These are phyloP conservation scores for Conus betulinus DNA, from an alignment of 1,140 invertebrate species.

Conservation along the genomic window DNA sequence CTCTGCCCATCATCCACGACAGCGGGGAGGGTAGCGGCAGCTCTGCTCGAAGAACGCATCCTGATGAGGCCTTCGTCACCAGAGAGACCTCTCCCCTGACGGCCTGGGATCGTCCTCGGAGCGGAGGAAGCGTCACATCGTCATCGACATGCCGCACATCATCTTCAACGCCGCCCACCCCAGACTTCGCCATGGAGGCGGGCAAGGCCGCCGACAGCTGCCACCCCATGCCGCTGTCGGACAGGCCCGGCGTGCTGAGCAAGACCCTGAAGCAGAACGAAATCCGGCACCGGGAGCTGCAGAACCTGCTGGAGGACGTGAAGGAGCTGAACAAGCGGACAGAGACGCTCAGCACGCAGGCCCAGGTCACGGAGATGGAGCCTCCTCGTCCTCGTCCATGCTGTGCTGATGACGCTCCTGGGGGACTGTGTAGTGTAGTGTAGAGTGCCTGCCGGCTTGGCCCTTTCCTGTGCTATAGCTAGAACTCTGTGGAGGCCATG, in stretches of 20 bases:
- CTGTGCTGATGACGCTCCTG: background rate
- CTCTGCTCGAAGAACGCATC: background rate
- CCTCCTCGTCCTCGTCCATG: background rate
- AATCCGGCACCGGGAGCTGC: conserved; percentile 59
- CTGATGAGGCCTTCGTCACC: background rate
- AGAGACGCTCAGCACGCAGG: conserved; percentile 49
- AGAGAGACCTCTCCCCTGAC: background rate
- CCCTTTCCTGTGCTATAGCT: background rate
- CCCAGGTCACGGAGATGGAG: background rate
- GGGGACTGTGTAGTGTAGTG: background rate
- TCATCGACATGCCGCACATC: conserved; percentile 66
- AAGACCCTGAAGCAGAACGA: conserved; percentile 67
- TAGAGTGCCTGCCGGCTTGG: background rate
- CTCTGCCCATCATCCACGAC: conserved; percentile 1
- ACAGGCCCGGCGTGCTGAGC: conserved; percentile 28
- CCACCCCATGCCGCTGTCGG: background rate
- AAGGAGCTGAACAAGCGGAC: conserved; percentile 64
- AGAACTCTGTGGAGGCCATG: too few species aligned
- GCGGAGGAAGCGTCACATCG: conserved; percentile 48
- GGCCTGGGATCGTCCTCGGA: background rate
- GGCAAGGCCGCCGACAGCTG: background rate
- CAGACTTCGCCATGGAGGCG: conserved; percentile 37
- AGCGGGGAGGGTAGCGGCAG: background rate
- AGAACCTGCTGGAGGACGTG: conserved; percentile 68
- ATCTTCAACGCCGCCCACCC: conserved; percentile 62